Base-by-base conservation (phyloP, 2,113 vertebrate species). In the Ptilorrhoa leucosticta region DNA sequence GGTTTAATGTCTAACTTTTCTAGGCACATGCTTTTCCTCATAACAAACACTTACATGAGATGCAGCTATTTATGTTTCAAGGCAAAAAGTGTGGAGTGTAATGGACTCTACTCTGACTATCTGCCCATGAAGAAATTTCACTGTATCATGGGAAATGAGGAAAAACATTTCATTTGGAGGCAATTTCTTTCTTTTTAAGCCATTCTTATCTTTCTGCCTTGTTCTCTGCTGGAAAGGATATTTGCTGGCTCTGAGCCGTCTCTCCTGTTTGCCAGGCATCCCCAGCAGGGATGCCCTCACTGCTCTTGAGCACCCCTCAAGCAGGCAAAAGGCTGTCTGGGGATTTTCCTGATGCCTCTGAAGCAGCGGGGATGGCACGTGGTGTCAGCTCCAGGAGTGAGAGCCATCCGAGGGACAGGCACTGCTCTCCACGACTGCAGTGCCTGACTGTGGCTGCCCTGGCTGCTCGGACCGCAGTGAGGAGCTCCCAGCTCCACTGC, bases 1-100 rank as follows among this genome's bases (percentile, higher is more conserved):
- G 98, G 96, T 93, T 97, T 97, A 95, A 94, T 93, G 95, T 96
- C 97, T 95, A 90, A 83, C 93, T 97, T 96, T 73, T 91, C 73
- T 88, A 75, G 81, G 88, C 87, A 75, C 33, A 77, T 83, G 53
- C 96, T 90, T 94, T 94, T 96, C 89, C 93, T 97, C 92, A 88
- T 94, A 95, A 94, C 97, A 97, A 97, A 97, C 96, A 95, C 90
- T 95, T 97, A 92, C 42, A 93, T 85, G 66, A 96, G n/a, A 94
- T 94, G 85, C 54, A 95, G 95, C 96, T 97, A 83, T 96, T 97
- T 97, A 89, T 89, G 91, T 97, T 97, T 94, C 95, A 96, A 97
- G 94, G 96, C 97, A 95, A 89, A 91, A 61, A 82, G 76, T 84
- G 11, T 64, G 21, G 71, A 65, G 92, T 72, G 86, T 97, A 96